Percentiles rank a stretch among this genome's conserved stretches.
Evolutionary conservation across 2,888 invertebrate genomes (phyloP).

Genomic region (Melipona bicolor): DNA sequence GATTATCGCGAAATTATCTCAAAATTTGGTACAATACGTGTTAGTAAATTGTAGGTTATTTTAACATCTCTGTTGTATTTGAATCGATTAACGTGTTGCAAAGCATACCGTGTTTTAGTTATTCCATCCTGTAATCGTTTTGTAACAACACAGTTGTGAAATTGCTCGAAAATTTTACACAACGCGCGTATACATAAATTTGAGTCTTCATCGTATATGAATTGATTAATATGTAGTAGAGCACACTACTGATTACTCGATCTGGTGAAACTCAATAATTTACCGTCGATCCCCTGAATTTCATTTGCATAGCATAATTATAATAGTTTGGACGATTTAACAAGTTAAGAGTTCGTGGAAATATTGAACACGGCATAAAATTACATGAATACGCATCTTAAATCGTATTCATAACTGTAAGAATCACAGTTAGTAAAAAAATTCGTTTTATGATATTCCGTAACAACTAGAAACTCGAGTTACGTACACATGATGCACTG

Average conservation of each 20-base stretch:
- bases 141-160: neutral
- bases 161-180: too few species aligned
- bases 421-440: neutral
- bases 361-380: neutral
- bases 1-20: neutral
- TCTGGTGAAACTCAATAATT: neutral
- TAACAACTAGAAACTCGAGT: neutral
- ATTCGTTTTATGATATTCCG: neutral
- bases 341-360: neutral
- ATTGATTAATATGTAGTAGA: too few species aligned
- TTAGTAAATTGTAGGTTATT: neutral
- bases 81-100: neutral
- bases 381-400: neutral
- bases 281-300: constrained; percentile 2
- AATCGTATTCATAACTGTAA: neutral
- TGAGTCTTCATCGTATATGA: too few species aligned
- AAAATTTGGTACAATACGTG: neutral
- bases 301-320: constrained; percentile 35
- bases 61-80: neutral
- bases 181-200: too few species aligned
- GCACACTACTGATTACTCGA: too few species aligned
- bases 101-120: neutral
- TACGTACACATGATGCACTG: neutral
- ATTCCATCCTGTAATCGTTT: neutral
- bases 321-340: neutral